Base-by-base conservation (phyloP, 2,888 invertebrate species). In the Xestia rhomboidea region DNA sequence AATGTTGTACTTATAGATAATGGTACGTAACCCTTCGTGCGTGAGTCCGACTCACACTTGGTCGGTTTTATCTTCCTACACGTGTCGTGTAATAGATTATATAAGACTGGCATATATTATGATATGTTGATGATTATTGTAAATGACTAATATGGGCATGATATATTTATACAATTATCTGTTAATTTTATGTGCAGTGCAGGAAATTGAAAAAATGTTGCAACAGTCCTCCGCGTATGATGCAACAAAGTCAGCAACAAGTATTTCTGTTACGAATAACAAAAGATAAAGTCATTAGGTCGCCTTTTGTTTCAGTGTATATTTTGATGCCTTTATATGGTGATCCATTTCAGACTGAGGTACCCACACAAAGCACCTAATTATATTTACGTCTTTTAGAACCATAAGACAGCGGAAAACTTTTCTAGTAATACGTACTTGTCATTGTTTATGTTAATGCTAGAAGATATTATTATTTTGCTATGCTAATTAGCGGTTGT, bases 81-180 rank as follows among this genome's bases (percentile, higher is more conserved):
- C 90, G 89, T 89, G 89, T 86, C 81, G 44, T 79, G 46, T 80
- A 71, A 62, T 80, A 73, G 73, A 86, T 89, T 87, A 88, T 85
- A 85, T 87, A 87, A 87, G 79, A 87, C 81, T 78, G 70, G 68
- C 67, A 75, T 72, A 82, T 82, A 80, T 67, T 77, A 57, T 75
- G 75, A 83, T 80, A 74, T 79, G 78, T 71, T 69, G 57, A 79
- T 82, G 73, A 77, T 79, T 73, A 79, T 82, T 85, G 79, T 82
- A 78, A 79, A 83, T 87, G 77, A 89, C 84, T 87, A 87, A 88
- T 79, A 81, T 82, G 74, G 68, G 27, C 62, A 77, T 80, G 60
- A 68, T 64, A 82, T 68, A 68, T 73, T 73, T 68, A 76, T 68
- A 64, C 57, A 78, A 80, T 85, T 79, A 67, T 77, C 46, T 72